Conservation (phyloP, 2,113 vertebrate species). For the Trachemys scripta region DNA sequence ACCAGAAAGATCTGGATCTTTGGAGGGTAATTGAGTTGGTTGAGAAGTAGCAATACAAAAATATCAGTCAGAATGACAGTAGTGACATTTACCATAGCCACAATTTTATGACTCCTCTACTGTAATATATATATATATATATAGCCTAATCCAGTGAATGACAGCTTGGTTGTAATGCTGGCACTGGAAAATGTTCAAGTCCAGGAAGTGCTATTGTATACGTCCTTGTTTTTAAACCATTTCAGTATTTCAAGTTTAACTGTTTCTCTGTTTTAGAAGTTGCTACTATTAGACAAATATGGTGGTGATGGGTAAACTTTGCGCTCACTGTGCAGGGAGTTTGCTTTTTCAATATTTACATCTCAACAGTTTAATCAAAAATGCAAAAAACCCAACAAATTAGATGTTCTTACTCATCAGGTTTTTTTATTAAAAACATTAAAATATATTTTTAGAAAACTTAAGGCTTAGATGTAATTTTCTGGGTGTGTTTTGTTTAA, state of each 20-base stretch:
- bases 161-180: neutral
- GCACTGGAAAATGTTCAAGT: neutral
- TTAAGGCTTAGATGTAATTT: neutral
- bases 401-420: neutral
- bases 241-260: neutral
- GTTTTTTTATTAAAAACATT: neutral
- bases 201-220: neutral
- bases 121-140: fast-evolving
- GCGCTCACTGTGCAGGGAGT: neutral
- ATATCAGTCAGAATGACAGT: neutral
- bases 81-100: neutral
- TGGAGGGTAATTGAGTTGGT: neutral
- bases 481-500: neutral
- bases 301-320: neutral
- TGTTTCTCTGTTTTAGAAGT: neutral
- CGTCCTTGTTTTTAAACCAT: neutral
- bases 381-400: neutral
- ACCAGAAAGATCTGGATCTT: neutral
- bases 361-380: neutral
- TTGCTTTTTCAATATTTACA: neutral
- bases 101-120: neutral
- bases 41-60: neutral
- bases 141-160: neutral
- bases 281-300: neutral
- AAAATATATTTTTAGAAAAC: neutral